Conservation (phyloP, 2,113 vertebrate genomes). For the Pteruthius melanotis region DNA sequence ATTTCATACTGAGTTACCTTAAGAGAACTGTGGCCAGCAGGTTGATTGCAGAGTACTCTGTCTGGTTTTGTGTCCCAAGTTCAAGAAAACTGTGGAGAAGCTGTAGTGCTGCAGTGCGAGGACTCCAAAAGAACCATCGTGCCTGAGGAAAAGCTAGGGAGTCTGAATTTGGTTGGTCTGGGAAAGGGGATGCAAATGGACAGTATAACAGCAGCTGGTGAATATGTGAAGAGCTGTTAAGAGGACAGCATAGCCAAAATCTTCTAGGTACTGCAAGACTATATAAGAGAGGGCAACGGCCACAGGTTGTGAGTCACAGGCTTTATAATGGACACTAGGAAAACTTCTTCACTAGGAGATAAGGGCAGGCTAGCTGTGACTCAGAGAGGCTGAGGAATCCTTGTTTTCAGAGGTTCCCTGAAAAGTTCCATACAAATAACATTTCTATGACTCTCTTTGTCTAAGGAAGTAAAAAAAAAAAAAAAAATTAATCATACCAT, state of each 20-base stretch:
- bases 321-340: background rate
- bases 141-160: accelerated
- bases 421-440: background rate
- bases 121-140: background rate
- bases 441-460: background rate
- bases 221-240: background rate
- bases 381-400: background rate
- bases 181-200: background rate
- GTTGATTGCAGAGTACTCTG: background rate
- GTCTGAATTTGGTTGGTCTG: background rate
- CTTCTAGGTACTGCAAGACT: background rate
- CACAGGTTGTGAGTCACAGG: background rate
- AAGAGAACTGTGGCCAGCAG: background rate
- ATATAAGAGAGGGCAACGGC: background rate
- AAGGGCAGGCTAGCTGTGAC: background rate
- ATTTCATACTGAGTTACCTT: background rate
- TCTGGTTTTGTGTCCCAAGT: background rate
- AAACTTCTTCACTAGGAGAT: background rate
- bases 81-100: background rate
- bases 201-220: accelerated
- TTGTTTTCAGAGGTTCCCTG: background rate
- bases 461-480: background rate
- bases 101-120: background rate
- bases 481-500: background rate
- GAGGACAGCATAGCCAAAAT: background rate